phyloP scores from a whole-genome alignment of 2,113 vertebrate species.

The Centrocercus urophasianus region DNA sequence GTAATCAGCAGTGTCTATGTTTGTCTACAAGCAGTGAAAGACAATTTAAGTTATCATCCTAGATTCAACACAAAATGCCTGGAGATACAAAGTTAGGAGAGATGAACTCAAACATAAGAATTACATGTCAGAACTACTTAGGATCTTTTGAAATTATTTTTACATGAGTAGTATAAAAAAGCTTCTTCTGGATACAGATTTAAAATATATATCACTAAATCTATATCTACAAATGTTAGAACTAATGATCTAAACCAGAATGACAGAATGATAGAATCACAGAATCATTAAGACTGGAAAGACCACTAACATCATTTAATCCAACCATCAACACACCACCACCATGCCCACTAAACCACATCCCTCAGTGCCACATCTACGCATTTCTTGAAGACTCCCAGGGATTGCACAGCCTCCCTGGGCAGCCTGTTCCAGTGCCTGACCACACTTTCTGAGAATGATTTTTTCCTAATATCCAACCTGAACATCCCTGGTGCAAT shows the following conservation, averaged over 20 bases:
- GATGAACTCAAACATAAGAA: not conserved
- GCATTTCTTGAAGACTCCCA: no score
- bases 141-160: not conserved
- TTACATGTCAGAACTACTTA: not conserved
- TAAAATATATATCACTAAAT: not conserved
- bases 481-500: no score
- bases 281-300: no score
- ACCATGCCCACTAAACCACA: no score
- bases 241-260: not conserved
- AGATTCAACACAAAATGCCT: not conserved
- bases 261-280: not conserved
- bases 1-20: not conserved
- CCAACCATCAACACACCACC: no score
- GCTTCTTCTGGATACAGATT: not conserved
- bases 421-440: no score
- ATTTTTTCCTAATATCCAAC: no score
- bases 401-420: no score
- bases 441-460: no score
- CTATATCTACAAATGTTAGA: not conserved
- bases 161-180: not conserved
- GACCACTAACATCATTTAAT: no score
- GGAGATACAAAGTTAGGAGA: not conserved
- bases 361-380: no score
- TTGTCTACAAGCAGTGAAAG: not conserved
- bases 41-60: not conserved